These are phyloP conservation scores for Bugula neritina DNA, from an alignment of 2,888 invertebrate genomes.

Conservation along the genomic window DNA sequence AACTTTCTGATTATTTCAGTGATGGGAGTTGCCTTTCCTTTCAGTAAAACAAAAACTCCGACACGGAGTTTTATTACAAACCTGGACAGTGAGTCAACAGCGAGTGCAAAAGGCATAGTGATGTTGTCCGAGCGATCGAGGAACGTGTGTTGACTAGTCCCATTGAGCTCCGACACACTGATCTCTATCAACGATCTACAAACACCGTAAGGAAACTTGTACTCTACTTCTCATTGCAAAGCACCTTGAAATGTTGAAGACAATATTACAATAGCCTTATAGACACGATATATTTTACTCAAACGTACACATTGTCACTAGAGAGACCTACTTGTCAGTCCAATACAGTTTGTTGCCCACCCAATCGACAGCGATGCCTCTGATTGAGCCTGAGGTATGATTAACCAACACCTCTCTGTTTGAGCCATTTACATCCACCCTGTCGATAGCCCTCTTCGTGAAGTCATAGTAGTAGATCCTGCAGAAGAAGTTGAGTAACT, in stretches of 20 bases:
- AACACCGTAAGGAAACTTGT: conserved; percentile 48
- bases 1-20: no score
- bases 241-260: no score
- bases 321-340: conserved; percentile 9
- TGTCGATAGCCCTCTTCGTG: conserved; percentile 37
- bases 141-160: conserved; percentile 40
- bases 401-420: conserved; percentile 39
- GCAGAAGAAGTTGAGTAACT: not conserved
- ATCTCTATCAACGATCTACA: conserved; percentile 41
- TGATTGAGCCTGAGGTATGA: conserved; percentile 39
- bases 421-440: conserved; percentile 51
- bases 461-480: conserved; percentile 25
- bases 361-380: conserved; percentile 61
- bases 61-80: no score
- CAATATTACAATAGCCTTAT: no score
- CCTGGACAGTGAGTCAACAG: conserved; percentile 80
- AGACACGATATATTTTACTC: no score
- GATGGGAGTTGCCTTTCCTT: no score
- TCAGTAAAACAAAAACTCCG: no score
- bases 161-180: conserved; percentile 46
- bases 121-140: conserved; percentile 57
- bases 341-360: conserved; percentile 52
- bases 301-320: no score
- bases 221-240: no score
- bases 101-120: conserved; percentile 85